A percentile compares a stretch with the other conserved stretches of the same genome.
phyloP scores from a whole-genome alignment of 2,797 vertebrate species.

The Tamandua tetradactyla region DNA sequence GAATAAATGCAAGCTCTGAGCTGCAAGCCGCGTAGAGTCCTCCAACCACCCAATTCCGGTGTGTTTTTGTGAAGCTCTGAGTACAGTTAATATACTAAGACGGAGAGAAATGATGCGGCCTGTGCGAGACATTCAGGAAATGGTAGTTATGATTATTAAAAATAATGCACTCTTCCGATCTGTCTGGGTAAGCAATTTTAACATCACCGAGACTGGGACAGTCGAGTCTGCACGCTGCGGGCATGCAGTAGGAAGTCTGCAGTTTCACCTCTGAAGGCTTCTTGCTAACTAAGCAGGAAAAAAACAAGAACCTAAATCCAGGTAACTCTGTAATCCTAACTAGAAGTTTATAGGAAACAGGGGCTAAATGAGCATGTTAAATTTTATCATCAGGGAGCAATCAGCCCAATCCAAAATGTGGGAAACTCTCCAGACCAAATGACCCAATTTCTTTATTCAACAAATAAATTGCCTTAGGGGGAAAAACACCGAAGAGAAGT shows the following conservation, averaged over 20 bases:
- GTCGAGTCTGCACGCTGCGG: background rate
- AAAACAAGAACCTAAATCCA: background rate
- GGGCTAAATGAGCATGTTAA: background rate
- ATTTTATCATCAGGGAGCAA: background rate
- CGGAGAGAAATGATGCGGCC: background rate
- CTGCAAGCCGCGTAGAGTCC: background rate
- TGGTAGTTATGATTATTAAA: background rate
- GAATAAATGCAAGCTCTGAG: background rate
- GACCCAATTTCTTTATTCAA: background rate
- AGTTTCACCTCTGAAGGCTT: background rate
- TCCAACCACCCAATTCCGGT: background rate
- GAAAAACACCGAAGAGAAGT: background rate
- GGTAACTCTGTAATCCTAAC: background rate
- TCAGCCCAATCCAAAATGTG: background rate
- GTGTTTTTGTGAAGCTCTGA: background rate
- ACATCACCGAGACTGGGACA: background rate
- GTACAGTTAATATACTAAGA: background rate
- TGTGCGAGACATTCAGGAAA: background rate
- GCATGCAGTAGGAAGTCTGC: background rate
- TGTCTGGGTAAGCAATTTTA: background rate
- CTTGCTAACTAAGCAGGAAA: background rate
- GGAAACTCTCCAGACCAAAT: background rate
- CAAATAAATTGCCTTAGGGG: background rate
- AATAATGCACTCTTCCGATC: background rate
- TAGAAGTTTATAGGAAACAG: background rate